Evolutionary conservation across 2,797 vertebrate genomes (phyloP), one percentile per base, ranked within the genome.

Genomic region (Lates japonicus): DNA sequence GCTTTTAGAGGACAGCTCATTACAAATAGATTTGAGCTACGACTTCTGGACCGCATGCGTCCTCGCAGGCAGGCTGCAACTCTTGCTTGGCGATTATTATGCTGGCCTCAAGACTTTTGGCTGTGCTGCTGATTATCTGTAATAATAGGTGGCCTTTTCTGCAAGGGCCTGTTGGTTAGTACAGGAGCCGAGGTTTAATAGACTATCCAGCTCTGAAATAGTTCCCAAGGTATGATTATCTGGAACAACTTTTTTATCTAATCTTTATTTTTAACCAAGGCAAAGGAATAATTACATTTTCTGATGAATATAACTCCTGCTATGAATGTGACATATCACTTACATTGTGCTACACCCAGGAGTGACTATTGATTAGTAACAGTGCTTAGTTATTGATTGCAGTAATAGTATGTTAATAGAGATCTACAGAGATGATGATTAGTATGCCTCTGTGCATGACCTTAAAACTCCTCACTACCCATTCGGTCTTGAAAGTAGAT

Each of bases 61-160:
- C 80, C 73, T 86, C 3, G 22, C 64, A 39, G 81, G 48, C 81
- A 78, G 83, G 62, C 63, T 10, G 39, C 12, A 7, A 80, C 86
- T 84, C 85, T 65, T 48, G 49, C 72, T 73, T 67, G 84, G 88
- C n/a, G n/a, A 85, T 91, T 92, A 87, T 85, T 90, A 83, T 87
- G 84, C 80, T 76, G 42, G 78, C 80, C 74, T n/a, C 48, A 57
- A 82, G 54, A 70, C 80, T 76, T 90, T 81, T 57, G 72, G 75
- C 52, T 60, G 37, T 7, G 55, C 52, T 71, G 62, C 78, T 83
- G 84, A 85, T 83, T 83, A 78, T 89, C 37, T 79, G 72, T 67
- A 76, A n/a, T 81, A 46, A 33, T 42, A 49, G 49, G 39, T 70
- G 70, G 79, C 42, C 52, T 76, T 87, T 84, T 83, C 70, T 60